Percentiles rank a stretch among this genome's conserved stretches.
These are phyloP conservation scores for Trachelipus rathkii DNA, from an alignment of 1,140 invertebrate species.

Conservation along the genomic window DNA sequence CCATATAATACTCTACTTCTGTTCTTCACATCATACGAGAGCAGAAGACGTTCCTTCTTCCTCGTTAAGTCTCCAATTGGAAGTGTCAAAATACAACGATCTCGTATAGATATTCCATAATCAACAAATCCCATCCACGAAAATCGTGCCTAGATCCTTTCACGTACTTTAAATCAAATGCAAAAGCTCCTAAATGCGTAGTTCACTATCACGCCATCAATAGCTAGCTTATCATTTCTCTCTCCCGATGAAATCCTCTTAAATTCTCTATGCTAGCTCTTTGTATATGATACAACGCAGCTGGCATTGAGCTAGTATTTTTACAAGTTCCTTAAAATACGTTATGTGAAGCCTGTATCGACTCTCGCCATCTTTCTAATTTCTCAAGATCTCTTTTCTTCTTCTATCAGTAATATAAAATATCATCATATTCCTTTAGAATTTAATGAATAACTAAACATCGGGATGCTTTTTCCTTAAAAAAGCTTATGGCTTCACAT, in stretches of 20 bases:
- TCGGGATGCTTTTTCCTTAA: neutral
- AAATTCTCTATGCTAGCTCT: neutral
- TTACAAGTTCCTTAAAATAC: neutral
- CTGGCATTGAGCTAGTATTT: neutral
- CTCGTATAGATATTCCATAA: neutral
- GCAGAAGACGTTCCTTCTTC: neutral
- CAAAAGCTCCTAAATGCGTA: neutral
- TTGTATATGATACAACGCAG: neutral
- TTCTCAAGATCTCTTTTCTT: neutral
- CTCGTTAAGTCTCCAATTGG: neutral
- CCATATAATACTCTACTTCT: neutral
- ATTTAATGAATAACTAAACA: too few relatives aligned
- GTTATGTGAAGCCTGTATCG: neutral
- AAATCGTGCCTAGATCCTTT: neutral
- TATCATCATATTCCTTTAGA: neutral
- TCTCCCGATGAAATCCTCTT: neutral
- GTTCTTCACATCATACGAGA: neutral
- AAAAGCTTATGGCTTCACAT: neutral
- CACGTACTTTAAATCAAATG: neutral
- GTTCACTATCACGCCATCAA: neutral
- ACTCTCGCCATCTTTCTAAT: neutral
- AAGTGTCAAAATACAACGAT: neutral
- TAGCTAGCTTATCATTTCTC: neutral
- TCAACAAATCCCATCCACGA: neutral
- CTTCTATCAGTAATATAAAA: neutral